Base-by-base conservation (phyloP, 2,113 vertebrate species). In the Ibidorhyncha struthersii region DNA sequence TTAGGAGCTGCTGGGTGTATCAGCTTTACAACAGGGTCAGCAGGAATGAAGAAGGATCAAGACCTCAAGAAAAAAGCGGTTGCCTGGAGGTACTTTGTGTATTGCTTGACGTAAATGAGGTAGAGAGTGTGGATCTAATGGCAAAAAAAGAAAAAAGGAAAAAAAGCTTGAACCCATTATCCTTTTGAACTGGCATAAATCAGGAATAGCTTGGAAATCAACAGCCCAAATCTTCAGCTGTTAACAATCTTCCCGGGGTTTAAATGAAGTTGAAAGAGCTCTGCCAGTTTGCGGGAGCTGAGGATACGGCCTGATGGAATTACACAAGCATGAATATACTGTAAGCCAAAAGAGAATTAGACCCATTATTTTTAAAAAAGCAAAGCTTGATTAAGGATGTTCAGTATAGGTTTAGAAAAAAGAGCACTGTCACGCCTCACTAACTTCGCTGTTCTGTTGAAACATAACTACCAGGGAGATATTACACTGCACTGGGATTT, bases 351-450 rank as follows among this genome's bases (percentile, higher is more conserved):
- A 84, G 95, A 96, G 95, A 97, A 96, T 94, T 94, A 96, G 82
- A 83, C 50, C 87, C 76, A 83, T 98, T 97, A 96, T 97, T 97
- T 96, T 97, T 40, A 49, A 95, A 90, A 96, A 96, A 95, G 84
- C 97, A 92, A 94, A 94, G 89, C 93, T 92, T 98, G 95, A 97
- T 97, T 96, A 97, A 96, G 94, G 90, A 94, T 92, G 83, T 96
- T 97, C 89, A 49, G 92, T 81, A 43, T n/a, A 92, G 89, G 76
- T 88, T 86, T 41, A 91, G 86, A 61, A 80, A 94, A 91, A 93
- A 95, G 94, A 95, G 71, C 89, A 50, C 86, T 96, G 88, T 90
- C 94, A 95, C 4, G 34, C 92, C 95, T 95, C 95, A 94, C 90
- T 97, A 85, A 77, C 89, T 95, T 95, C 3, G 45, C 89, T 76